Evolutionary conservation across 2,113 vertebrate species (phyloP).

Genomic region (Ceuthmochares aereus): DNA sequence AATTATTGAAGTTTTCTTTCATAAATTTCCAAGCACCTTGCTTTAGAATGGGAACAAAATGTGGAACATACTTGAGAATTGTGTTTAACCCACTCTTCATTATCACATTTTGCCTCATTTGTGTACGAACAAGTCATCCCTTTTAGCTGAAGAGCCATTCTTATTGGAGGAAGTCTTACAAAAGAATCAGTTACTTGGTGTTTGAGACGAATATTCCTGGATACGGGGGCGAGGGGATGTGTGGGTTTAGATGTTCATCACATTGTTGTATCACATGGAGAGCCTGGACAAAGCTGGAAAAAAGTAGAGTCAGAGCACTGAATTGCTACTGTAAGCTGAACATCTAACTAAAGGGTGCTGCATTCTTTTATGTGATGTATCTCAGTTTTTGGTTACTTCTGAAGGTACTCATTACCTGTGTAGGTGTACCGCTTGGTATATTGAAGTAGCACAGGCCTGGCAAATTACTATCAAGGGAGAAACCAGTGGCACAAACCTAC

Average conservation of each 20-base stretch:
- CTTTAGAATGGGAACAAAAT: not conserved
- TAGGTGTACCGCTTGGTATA: not conserved
- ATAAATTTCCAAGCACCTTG: not conserved
- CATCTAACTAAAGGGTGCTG: not conserved
- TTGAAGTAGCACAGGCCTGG: not conserved
- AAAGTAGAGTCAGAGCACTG: not conserved
- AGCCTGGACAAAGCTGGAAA: not conserved
- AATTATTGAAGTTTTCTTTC: not conserved
- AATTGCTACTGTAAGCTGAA: not conserved
- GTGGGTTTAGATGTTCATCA: not conserved
- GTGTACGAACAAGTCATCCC: not conserved
- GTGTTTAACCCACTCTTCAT: not conserved
- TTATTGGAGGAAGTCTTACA: not conserved
- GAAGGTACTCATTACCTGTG: not conserved
- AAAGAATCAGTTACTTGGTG: not conserved
- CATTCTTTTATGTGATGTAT: not conserved
- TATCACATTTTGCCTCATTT: not conserved
- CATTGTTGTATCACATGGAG: not conserved
- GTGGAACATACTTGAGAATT: not conserved
- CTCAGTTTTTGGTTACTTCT: not conserved
- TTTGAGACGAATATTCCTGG: not conserved
- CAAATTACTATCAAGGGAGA: not conserved
- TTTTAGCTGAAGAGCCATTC: not conserved
- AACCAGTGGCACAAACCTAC: not conserved
- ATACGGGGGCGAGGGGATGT: not conserved